Percentiles rank a stretch among this genome's conserved stretches.
These are phyloP conservation scores for Catharus ustulatus DNA, from an alignment of 2,797 vertebrate species.

Conservation along the genomic window DNA sequence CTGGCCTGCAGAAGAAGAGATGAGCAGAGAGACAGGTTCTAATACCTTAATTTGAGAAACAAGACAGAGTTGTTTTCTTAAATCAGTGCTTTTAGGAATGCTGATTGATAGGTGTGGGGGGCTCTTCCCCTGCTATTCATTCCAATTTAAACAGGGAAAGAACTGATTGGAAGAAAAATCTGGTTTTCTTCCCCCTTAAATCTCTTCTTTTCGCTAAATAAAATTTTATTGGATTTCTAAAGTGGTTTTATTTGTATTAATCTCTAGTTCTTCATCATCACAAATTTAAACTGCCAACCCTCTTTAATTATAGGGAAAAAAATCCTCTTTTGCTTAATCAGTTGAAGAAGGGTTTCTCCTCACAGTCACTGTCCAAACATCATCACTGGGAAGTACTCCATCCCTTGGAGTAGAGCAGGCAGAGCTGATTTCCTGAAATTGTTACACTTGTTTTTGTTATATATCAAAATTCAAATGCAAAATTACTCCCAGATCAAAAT, in stretches of 20 bases:
- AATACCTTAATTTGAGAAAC: constrained; percentile 49
- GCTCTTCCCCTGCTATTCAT: background rate
- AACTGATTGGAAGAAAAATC: background rate
- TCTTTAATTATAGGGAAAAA: background rate
- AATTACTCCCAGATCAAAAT: constrained; percentile 5
- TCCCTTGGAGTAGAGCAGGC: background rate
- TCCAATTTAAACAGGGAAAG: background rate
- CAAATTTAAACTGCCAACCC: background rate
- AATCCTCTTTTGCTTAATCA: background rate
- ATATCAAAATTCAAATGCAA: constrained; percentile 24
- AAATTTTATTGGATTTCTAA: background rate
- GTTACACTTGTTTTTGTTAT: background rate
- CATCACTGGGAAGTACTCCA: constrained; percentile 1
- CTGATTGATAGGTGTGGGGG: background rate
- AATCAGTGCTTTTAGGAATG: background rate
- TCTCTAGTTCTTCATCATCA: background rate
- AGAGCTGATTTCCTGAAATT: constrained; percentile 6
- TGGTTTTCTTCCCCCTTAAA: background rate
- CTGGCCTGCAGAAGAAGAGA: constrained; percentile 40
- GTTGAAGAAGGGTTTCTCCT: constrained; percentile 20
- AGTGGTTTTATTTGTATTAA: background rate
- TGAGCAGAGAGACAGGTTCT: constrained; percentile 8
- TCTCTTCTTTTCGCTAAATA: background rate
- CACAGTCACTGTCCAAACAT: constrained; percentile 13
- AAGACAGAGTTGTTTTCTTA: background rate